Evolutionary conservation across 2,113 vertebrate genomes (phyloP), one percentile per base, ranked within the genome.

Genomic region (Galemys pyrenaicus): DNA sequence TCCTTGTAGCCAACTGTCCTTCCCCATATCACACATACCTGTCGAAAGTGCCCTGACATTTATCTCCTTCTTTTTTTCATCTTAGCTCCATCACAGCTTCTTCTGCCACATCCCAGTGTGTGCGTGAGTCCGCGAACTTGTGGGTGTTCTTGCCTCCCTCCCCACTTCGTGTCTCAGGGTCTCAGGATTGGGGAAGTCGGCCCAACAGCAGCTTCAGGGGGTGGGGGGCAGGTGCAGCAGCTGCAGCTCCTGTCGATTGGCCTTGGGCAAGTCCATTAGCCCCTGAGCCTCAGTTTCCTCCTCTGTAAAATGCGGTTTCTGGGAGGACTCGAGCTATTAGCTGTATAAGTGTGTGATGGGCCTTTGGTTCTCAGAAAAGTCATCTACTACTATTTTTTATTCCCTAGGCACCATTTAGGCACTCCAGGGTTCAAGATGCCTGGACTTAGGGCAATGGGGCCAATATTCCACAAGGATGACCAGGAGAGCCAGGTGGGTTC

Each of bases 171-270:
- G 1, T 44, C 37, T 20, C 49, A n/a, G n/a, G n/a, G n/a, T n/a
- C n/a, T n/a, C n/a, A 37, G 58, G 54, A 77, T 41, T 32, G 24
- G 82, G 44, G 54, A 46, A 67, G 26, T 4, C 58, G 5, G 0
- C 0, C 7, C 10, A 0, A 3, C 16, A 17, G 51, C 15, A 2
- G 1, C 17, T 3, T n/a, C n/a, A n/a, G n/a, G n/a, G n/a, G n/a
- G n/a, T n/a, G n/a, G n/a, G n/a, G n/a, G n/a, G n/a, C n/a, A n/a
- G n/a, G n/a, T n/a, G n/a, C n/a, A n/a, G n/a, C n/a, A 49, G 46
- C 46, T 49, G 46, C 46, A 49, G 44, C n/a, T 9, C 44, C 9
- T 44, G 44, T 9, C 44, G 44, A 64, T 37, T n/a, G 41, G 73
- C 15, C 32, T n/a, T 22, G 37, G 41, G 24, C n/a, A 19, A 3